Conservation (phyloP, 2,888 invertebrate genomes). For the Tolmerus cingulatus region DNA sequence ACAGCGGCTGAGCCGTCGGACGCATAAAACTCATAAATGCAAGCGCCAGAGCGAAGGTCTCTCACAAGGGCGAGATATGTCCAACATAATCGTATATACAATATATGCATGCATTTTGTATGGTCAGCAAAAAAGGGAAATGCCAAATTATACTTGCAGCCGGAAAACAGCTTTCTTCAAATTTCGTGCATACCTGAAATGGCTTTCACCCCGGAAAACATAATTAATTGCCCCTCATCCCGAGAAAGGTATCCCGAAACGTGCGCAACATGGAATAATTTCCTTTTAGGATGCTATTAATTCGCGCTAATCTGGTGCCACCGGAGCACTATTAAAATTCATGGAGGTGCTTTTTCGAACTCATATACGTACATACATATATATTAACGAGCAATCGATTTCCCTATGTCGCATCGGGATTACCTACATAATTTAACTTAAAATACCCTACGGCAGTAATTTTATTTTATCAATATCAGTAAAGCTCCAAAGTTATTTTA, state of each 20-base stretch:
- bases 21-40: not conserved
- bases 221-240: not conserved
- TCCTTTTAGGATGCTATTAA: not conserved
- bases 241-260: not conserved
- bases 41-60: not conserved
- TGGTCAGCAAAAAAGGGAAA: not conserved
- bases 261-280: not conserved
- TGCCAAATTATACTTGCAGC: not conserved
- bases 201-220: not conserved
- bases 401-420: not conserved
- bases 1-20: not conserved
- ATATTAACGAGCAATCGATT: not conserved
- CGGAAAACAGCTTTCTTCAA: not conserved
- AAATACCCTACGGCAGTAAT: not conserved
- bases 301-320: not conserved
- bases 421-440: not conserved
- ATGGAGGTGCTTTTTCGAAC: not conserved
- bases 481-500: not conserved
- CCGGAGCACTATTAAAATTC: not conserved
- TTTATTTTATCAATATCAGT: not conserved
- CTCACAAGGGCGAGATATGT: not conserved
- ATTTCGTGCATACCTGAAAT: not conserved
- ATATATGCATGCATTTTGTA: not conserved
- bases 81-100: not conserved
- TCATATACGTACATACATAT: not conserved